These are phyloP conservation scores for Trilocha varians DNA, from an alignment of 2,888 invertebrate genomes.

Conservation along the genomic window DNA sequence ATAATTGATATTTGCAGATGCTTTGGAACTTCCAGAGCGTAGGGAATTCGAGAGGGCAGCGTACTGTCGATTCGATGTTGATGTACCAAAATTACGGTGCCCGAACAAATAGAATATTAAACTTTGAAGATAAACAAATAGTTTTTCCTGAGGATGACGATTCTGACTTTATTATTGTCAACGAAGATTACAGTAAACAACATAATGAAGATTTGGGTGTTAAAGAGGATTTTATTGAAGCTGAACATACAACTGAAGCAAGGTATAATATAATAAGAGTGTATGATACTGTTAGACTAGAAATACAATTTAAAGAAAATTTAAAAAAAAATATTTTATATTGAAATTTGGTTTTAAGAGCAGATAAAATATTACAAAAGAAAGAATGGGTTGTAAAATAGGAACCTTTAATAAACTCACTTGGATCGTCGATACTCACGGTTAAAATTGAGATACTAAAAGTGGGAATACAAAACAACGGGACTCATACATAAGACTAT, in stretches of 20 bases:
- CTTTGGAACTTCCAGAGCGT: conserved; percentile 88
- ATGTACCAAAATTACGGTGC: conserved; percentile 57
- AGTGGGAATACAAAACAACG: too few species aligned
- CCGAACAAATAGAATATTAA: conserved; percentile 43
- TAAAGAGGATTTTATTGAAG: conserved; percentile 28
- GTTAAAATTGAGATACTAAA: too few species aligned
- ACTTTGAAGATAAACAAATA: conserved; percentile 51
- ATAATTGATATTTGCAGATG: conserved; percentile 77
- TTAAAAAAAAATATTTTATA: too few species aligned
- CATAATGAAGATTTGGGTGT: conserved; percentile 31
- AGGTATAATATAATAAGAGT: too few species aligned
- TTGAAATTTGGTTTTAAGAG: too few species aligned
- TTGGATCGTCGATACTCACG: too few species aligned
- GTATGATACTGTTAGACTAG: too few species aligned
- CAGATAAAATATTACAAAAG: too few species aligned
- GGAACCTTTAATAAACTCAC: too few species aligned
- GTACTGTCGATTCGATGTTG: conserved; percentile 68
- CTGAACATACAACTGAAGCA: conserved; percentile 30
- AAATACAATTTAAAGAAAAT: too few species aligned
- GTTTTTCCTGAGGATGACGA: conserved; percentile 59
- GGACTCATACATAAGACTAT: too few species aligned
- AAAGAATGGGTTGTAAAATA: too few species aligned
- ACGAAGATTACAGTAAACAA: conserved; percentile 52
- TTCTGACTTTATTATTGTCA: conserved; percentile 61
- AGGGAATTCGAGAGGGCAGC: conserved; percentile 80